These are phyloP conservation scores for Ectropis grisescens DNA, from an alignment of 1,140 invertebrate species.

Conservation along the genomic window DNA sequence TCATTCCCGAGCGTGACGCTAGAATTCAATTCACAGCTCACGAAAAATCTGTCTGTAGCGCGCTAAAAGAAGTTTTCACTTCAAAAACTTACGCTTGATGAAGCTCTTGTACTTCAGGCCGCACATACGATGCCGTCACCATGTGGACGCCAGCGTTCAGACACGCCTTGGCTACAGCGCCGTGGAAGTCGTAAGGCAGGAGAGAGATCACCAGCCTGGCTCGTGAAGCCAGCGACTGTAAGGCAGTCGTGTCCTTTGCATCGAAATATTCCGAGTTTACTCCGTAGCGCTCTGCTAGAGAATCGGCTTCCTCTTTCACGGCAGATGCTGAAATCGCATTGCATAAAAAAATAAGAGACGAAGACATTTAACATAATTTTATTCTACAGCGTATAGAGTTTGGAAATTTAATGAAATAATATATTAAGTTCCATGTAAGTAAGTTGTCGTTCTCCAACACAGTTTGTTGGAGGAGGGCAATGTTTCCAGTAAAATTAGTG, in stretches of 20 bases:
- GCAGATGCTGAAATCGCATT: constrained; percentile 84
- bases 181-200: constrained; percentile 93
- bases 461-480: no score
- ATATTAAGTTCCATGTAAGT: no score
- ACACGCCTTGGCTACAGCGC: constrained; percentile 87
- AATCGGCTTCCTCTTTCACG: constrained; percentile 90
- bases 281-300: constrained; percentile 82
- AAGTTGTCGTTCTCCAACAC: no score
- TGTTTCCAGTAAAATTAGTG: no score
- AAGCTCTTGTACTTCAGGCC: constrained; percentile 84
- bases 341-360: constrained; percentile 1
- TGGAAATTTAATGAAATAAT: no score
- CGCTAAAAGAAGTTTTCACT: no score
- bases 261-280: constrained; percentile 87
- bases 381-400: no score
- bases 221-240: constrained; percentile 35
- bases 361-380: constrained; percentile 7
- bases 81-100: constrained; percentile 78
- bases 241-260: constrained; percentile 76
- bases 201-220: constrained; percentile 81
- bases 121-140: constrained; percentile 97
- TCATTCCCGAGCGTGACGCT: no score
- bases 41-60: no score
- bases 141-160: constrained; percentile 90
- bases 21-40: no score